Evolutionary conservation across 2,888 invertebrate species (phyloP), one percentile per base, ranked within the genome.

Genomic region (Neocrepidodera transversa): DNA sequence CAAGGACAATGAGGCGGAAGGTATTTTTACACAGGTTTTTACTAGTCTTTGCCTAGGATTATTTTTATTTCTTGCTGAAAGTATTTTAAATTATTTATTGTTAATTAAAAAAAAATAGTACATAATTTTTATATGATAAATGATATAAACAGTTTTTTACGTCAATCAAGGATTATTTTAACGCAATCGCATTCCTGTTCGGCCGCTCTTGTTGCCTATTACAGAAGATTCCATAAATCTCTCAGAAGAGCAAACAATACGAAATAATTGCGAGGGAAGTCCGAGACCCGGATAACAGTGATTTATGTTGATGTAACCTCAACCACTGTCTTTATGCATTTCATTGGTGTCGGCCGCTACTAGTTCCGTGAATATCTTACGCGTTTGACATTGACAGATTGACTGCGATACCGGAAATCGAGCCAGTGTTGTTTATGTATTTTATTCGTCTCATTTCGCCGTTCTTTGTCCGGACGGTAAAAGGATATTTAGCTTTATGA

Each of bases 291-390:
- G 58, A 55, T 53, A 55, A 59, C 55, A 60, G 65, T 66, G 66
- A 71, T 71, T 68, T 68, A 68, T 67, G 67, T 67, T 69, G 65
- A 66, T 65, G 63, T 65, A 62, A 65, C 67, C 68, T 63, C 66
- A 56, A 58, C 60, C 66, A 62, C 68, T 69, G 68, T 69, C 66
- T 69, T 68, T 67, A 67, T 67, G 68, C 66, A 65, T 68, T 68
- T 68, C 70, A 67, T 68, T 60, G 65, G 63, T 58, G 62, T 54
- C 49, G 20, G 49, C 23, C 40, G 40, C 20, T 57, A 40, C 32
- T 16, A 38, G 59, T 60, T 66, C 55, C 66, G 65, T 63, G 68
- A 68, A 69, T 67, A 67, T 68, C 67, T 66, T 62, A 64, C 23
- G 36, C 50, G 58, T 55, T 42, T 59, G 68, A 71, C 71, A 65